These are phyloP conservation scores for Lepidocyrtinus sp. DNA, from an alignment of 2,888 invertebrate species.

Conservation along the genomic window DNA sequence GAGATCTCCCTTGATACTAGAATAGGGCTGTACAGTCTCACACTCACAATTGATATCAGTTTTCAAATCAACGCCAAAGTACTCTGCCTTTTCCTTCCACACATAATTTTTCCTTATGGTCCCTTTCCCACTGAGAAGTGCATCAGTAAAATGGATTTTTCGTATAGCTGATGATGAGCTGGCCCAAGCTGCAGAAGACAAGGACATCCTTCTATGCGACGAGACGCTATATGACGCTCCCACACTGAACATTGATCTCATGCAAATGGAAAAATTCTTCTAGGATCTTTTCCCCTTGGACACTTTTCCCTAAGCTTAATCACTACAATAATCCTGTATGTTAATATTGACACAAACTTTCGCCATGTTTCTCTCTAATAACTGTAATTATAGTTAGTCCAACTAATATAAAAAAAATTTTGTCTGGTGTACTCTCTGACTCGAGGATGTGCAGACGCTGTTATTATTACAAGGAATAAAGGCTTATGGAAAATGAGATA, in stretches of 20 bases:
- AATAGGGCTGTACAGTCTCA: constrained; percentile 44
- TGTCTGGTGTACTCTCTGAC: not conserved
- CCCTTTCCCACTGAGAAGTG: constrained; percentile 8
- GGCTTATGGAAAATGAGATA: not conserved
- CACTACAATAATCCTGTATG: not conserved
- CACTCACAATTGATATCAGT: constrained; percentile 36
- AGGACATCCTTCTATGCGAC: constrained; percentile 53
- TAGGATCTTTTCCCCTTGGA: not conserved
- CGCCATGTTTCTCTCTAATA: constrained; percentile 11
- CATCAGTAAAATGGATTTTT: constrained; percentile 44
- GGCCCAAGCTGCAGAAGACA: constrained; percentile 45
- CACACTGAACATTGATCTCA: constrained; percentile 48
- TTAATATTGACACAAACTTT: constrained; percentile 8
- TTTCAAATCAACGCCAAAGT: constrained; percentile 50
- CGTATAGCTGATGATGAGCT: constrained; percentile 26
- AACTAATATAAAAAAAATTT: not conserved
- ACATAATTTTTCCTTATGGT: constrained; percentile 30
- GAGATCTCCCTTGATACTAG: constrained; percentile 44
- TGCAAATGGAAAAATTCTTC: not conserved
- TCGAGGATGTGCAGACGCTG: not conserved
- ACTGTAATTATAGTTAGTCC: not conserved
- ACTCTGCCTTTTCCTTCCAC: constrained; percentile 48
- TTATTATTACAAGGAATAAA: not conserved
- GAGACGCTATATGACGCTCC: constrained; percentile 48
- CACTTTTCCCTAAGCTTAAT: not conserved